Base-by-base conservation (phyloP, 2,797 vertebrate genomes). In the Hemitrygon akajei region DNA sequence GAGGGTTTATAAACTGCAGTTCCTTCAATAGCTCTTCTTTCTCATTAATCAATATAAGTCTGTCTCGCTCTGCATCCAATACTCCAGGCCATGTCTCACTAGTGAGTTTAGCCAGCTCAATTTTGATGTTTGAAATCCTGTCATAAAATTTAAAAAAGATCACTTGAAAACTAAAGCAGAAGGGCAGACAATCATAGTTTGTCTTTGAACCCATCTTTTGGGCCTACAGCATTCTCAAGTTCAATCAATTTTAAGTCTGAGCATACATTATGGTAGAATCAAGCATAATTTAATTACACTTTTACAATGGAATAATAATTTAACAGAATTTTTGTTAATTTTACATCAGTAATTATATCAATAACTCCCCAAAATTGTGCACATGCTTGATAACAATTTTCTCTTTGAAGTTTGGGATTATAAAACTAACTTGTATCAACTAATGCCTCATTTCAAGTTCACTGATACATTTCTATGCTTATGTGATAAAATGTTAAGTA, bases 1-100 rank as follows among this genome's bases (percentile, higher is more conserved):
- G 96, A 0, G 98, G 98, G 47, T 96, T 96, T 94, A 97, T 95
- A 94, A 98, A 99, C 93, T 98, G 96, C 97, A 99, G 98, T 96
- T 99, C 99, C 95, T 99, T 99, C 93, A 99, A 96, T 47, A 99
- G 97, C 96, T 99, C 98, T 95, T 99, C 99, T 95, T 99, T 99
- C 96, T 99, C 99, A 0, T 97, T 99, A 95, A 99, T 99, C 94
- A 99, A 96, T 94, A 99, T 98, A 75, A 99, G 97, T 1, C 98
- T 97, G 94, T 99, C 98, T 20, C 98, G 96, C 96, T 99, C 99
- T 0, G 98, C 98, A 96, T 99, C 99, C 94, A 99, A 96, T 95
- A 99, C 97, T 0, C 98, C 99, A 0, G 99, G 99, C 98, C 98
- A 99, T 22, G 98, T 98, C 96, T 99, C 98, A 0, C 97, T 98